These are phyloP conservation scores for Otus sunia DNA, from an alignment of 2,113 vertebrate species.

Conservation along the genomic window DNA sequence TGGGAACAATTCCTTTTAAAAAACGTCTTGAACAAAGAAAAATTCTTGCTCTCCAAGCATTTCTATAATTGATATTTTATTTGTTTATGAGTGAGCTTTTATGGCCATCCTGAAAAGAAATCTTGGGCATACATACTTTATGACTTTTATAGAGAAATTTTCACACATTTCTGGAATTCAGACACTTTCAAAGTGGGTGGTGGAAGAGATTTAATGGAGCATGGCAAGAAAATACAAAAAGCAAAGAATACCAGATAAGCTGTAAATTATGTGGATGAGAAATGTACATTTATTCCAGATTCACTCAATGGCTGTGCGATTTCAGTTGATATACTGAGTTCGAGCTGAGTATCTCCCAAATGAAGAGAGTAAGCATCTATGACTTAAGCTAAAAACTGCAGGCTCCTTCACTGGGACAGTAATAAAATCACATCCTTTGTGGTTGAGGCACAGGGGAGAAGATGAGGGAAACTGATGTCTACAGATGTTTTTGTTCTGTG, in stretches of 20 bases:
- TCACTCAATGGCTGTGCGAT: neutral
- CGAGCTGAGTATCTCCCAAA: neutral
- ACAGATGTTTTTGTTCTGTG: neutral
- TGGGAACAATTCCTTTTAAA: neutral
- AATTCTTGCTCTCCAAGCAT: neutral
- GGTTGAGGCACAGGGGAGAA: neutral
- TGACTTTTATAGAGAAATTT: neutral
- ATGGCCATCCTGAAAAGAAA: neutral
- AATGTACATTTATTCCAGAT: slow-evolving; percentile 10
- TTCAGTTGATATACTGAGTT: neutral
- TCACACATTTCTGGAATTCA: neutral
- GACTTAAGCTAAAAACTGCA: neutral
- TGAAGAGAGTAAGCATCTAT: neutral
- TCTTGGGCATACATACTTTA: neutral
- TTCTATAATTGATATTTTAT: neutral
- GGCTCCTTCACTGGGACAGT: neutral
- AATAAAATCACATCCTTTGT: neutral
- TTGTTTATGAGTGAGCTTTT: neutral
- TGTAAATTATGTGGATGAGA: slow-evolving; percentile 11
- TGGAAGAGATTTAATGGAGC: neutral
- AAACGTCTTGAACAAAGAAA: neutral
- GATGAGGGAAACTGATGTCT: neutral
- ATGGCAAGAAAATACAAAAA: neutral
- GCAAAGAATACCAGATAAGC: neutral
- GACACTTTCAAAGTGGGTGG: neutral